Evolutionary conservation across 2,888 invertebrate genomes (phyloP), one percentile per base, ranked within the genome.

Genomic region (Cremastinae sp.): DNA sequence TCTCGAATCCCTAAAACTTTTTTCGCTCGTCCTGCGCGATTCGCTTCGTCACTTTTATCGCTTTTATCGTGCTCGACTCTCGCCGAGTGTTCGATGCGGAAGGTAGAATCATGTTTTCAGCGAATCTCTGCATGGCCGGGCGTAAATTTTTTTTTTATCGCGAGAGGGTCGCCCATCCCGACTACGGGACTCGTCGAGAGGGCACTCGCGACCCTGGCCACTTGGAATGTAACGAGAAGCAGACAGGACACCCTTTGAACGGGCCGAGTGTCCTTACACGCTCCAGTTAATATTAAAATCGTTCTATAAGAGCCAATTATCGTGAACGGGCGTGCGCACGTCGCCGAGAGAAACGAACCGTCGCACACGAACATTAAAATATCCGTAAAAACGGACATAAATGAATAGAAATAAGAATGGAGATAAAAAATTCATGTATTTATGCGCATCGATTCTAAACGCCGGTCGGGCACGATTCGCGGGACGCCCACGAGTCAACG

Each of bases 401-500:
- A n/a, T n/a, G n/a, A n/a, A 54, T 16, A 41, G n/a, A 53, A n/a
- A 41, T 2, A 47, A 10, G 47, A 14, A 7, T 41, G 12, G 34
- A 45, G 22, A 7, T 20, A 22, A 9, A 47, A 9, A 49, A 10
- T n/a, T n/a, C n/a, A n/a, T n/a, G n/a, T 20, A 45, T 16, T 14
- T 14, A 54, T 43, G 53, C 9, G 41, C 51, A 43, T 34, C 12
- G 10, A 59, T 62, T 41, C 20, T 36, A 49, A 70, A 38, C 56
- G 56, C 45, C 64, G 10, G 43, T 49, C 70, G 49, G 59, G 59
- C 36, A 58, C 70, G 72, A 75, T 78, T 75, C 47, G 73, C 79
- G 56, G 49, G 70, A 72, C 75, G 73, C 79, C 78, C 78, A 78
- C 79, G 49, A 28, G 66, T 22, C n/a, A 28, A n/a, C n/a, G 14